These are phyloP conservation scores for Apodemia hepburni DNA, from an alignment of 2,888 invertebrate species.

Conservation along the genomic window DNA sequence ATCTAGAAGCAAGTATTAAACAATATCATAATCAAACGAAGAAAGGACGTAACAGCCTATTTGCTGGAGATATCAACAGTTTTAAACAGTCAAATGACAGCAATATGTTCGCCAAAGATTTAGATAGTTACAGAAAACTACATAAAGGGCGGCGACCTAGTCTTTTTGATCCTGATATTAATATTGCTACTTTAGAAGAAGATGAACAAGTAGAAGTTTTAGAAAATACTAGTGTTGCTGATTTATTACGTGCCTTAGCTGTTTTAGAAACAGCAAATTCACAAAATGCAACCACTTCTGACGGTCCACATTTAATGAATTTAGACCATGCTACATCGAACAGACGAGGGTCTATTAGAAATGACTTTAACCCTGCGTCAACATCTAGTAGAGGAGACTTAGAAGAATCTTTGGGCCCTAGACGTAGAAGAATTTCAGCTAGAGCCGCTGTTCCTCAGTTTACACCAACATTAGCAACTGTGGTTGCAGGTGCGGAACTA, in stretches of 20 bases:
- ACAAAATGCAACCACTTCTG: conserved; percentile 32
- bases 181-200: conserved; percentile 58
- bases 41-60: conserved; percentile 50
- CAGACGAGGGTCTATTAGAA: conserved; percentile 58
- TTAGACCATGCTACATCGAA: conserved; percentile 30
- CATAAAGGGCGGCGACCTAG: conserved; percentile 66
- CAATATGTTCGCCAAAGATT: conserved; percentile 48
- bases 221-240: conserved; percentile 91
- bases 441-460: conserved; percentile 64
- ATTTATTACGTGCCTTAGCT: conserved; percentile 88
- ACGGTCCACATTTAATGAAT: conserved; percentile 35
- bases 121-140: conserved; percentile 60
- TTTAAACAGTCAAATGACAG: conserved; percentile 41
- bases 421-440: conserved; percentile 65
- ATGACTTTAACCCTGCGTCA: conserved; percentile 51
- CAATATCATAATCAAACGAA: conserved; percentile 60
- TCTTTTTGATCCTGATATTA: conserved; percentile 67
- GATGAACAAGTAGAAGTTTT: conserved; percentile 81
- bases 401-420: conserved; percentile 54
- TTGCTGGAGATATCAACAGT: conserved; percentile 47
- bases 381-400: conserved; percentile 43
- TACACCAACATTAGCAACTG: conserved; percentile 68
- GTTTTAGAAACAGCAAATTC: conserved; percentile 76
- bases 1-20: conserved; percentile 62
- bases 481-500: conserved; percentile 67